A percentile compares a stretch with the other conserved stretches of the same genome.
Evolutionary conservation across 2,888 invertebrate species (phyloP).

Genomic region (Escarpia spicata): DNA sequence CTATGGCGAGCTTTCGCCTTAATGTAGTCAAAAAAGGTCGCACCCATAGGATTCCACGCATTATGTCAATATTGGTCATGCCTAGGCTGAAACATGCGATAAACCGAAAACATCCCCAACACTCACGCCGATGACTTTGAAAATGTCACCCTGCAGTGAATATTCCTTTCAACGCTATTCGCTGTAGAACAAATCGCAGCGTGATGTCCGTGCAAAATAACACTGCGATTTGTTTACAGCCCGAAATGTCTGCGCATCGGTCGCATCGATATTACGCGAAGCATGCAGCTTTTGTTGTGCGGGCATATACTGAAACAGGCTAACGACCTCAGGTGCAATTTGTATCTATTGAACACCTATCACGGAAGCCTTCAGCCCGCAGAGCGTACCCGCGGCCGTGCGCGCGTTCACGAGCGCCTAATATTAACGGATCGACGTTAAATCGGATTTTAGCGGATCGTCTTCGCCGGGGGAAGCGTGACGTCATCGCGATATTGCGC

Average conservation of each 20-base stretch:
- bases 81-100: background rate
- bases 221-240: background rate
- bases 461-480: background rate
- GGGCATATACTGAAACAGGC: background rate
- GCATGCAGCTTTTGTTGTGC: background rate
- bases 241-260: background rate
- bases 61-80: background rate
- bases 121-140: background rate
- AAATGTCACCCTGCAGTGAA: background rate
- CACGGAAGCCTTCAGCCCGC: background rate
- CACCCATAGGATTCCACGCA: background rate
- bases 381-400: background rate
- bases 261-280: background rate
- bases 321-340: constrained; percentile 2
- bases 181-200: background rate
- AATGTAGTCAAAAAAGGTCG: background rate
- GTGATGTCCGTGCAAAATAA: background rate
- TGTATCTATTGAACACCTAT: background rate
- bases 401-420: background rate
- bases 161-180: background rate
- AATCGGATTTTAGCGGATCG: background rate
- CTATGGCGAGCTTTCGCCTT: background rate
- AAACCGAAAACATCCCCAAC: background rate
- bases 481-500: background rate
- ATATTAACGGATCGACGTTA: constrained; percentile 11